These are phyloP conservation scores for Adoxophyes honmai DNA, from an alignment of 1,140 invertebrate species.

Conservation along the genomic window DNA sequence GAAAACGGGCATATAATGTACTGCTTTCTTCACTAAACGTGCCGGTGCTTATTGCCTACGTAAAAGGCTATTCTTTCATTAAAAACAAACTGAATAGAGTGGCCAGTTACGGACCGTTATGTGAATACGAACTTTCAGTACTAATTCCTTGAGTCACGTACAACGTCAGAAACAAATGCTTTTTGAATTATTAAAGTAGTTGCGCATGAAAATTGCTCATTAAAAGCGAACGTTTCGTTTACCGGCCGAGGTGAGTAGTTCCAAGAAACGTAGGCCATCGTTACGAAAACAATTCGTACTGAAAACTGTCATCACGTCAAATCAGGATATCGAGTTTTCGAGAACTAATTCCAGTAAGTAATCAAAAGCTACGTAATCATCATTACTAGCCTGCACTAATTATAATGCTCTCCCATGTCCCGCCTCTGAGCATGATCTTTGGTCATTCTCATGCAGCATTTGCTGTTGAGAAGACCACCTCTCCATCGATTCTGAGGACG, in stretches of 20 bases:
- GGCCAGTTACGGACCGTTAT: neutral
- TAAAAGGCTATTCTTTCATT: slow-evolving; percentile 8
- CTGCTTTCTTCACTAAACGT: neutral
- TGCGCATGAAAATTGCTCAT: slow-evolving; percentile 16
- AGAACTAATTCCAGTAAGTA: no score
- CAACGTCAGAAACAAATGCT: slow-evolving; percentile 63
- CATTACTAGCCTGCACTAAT: no score
- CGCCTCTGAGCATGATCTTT: no score
- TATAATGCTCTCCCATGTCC: no score
- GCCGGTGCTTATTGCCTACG: neutral
- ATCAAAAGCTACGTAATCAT: no score
- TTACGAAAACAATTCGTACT: no score
- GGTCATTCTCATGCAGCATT: no score
- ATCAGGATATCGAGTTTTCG: no score
- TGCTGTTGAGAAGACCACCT: no score
- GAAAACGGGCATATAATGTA: no score
- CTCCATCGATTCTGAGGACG: no score
- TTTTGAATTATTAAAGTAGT: slow-evolving; percentile 59
- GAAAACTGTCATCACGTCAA: no score
- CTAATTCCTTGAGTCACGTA: slow-evolving; percentile 57
- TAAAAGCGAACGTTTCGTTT: slow-evolving; percentile 6
- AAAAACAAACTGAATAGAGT: slow-evolving; percentile 12
- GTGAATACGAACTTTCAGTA: slow-evolving; percentile 27
- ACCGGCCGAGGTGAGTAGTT: slow-evolving; percentile 1
- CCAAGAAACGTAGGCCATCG: neutral